Conservation (phyloP, 2,888 invertebrate genomes). For the Zaprionus bogoriensis region DNA sequence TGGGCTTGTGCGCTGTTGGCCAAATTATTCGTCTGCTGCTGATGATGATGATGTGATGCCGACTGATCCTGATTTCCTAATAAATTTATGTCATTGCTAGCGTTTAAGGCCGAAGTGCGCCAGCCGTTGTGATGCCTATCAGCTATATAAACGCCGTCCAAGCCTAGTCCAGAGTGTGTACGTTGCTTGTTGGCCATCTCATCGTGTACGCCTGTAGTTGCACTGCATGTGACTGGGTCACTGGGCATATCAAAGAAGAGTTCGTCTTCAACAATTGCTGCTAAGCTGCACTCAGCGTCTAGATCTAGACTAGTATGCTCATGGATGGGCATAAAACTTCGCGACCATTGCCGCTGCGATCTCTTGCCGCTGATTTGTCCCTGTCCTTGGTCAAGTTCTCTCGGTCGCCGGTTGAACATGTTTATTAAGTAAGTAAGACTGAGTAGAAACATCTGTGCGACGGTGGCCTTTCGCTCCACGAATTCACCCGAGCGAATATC, state of each 20-base stretch:
- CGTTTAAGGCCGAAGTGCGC: slow-evolving; percentile 76
- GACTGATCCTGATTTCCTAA: slow-evolving; percentile 27
- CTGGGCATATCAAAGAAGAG: slow-evolving; percentile 85
- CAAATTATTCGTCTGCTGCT: slow-evolving; percentile 32
- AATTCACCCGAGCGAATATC: slow-evolving; percentile 80
- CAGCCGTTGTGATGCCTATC: slow-evolving; percentile 81
- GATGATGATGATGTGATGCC: slow-evolving; percentile 16
- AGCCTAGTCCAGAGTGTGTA: slow-evolving; percentile 12
- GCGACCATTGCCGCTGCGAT: slow-evolving; percentile 85
- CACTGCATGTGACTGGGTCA: slow-evolving; percentile 18
- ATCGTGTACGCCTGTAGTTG: slow-evolving; percentile 9
- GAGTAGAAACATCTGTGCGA: slow-evolving; percentile 80
- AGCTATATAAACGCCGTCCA: slow-evolving; percentile 73
- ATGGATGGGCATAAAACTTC: slow-evolving; percentile 87
- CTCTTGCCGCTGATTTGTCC: slow-evolving; percentile 17
- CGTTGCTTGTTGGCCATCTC: neutral
- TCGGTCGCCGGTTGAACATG: slow-evolving; percentile 84
- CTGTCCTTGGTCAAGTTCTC: slow-evolving; percentile 1
- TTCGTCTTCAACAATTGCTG: slow-evolving; percentile 84
- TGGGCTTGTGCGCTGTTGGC: slow-evolving; percentile 43
- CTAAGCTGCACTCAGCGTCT: slow-evolving; percentile 64
- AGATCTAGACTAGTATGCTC: slow-evolving; percentile 58
- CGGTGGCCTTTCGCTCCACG: slow-evolving; percentile 81
- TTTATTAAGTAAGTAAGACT: slow-evolving; percentile 82
- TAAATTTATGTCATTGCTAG: slow-evolving; percentile 46